Conservation (phyloP, 2,797 vertebrate genomes). For the Rhadinocentrus ornatus region DNA sequence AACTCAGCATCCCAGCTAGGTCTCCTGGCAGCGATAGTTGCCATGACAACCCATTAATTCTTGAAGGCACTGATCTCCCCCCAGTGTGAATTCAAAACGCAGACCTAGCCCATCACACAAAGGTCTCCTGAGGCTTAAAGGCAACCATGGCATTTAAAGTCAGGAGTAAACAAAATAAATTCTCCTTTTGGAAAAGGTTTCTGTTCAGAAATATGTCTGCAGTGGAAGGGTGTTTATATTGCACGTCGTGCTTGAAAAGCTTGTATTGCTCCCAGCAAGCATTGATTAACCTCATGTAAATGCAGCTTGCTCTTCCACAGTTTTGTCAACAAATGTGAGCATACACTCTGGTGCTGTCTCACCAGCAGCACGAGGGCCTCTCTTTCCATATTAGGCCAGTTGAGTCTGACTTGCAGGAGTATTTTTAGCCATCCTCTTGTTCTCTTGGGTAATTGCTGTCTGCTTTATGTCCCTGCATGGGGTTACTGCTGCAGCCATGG, state of each 20-base stretch:
- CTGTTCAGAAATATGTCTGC: neutral
- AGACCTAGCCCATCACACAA: conserved; percentile 54
- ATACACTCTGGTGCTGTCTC: conserved; percentile 17
- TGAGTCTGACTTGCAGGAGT: conserved; percentile 64
- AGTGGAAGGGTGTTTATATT: conserved; percentile 24
- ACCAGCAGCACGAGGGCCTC: conserved; percentile 47
- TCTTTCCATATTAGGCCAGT: conserved; percentile 83
- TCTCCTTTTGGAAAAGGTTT: conserved; percentile 2
- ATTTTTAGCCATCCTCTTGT: conserved; percentile 83
- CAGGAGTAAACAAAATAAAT: conserved; percentile 21
- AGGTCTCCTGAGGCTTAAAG: conserved; percentile 48
- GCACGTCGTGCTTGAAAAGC: neutral
- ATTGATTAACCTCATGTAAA: conserved; percentile 36
- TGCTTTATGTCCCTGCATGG: conserved; percentile 68
- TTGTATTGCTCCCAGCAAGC: neutral
- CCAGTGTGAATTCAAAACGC: conserved; percentile 30
- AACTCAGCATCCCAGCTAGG: conserved; percentile 59
- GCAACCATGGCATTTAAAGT: conserved; percentile 44
- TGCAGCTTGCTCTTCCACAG: conserved; percentile 30
- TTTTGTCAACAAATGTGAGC: conserved; percentile 62
- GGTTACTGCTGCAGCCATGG: conserved; percentile 59
- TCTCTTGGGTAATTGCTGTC: conserved; percentile 72
- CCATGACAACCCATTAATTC: conserved; percentile 74
- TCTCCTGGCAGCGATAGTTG: conserved; percentile 54
- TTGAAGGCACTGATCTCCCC: conserved; percentile 52